Evolutionary conservation across 2,888 invertebrate genomes (phyloP).

Genomic region (Tetramorium bicarinatum): DNA sequence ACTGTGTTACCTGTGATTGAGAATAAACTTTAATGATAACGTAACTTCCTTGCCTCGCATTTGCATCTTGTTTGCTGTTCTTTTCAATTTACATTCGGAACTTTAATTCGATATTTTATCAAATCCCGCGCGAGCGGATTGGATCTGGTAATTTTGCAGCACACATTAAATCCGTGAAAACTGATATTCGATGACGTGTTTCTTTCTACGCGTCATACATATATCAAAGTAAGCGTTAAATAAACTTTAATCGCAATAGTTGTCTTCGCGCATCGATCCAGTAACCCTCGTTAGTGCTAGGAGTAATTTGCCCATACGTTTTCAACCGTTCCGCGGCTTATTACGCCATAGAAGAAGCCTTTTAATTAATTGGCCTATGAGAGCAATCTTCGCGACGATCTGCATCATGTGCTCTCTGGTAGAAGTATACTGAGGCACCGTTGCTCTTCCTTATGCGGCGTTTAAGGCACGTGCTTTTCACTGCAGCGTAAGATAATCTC

Average conservation of each 20-base stretch:
- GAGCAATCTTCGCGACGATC: constrained; percentile 60
- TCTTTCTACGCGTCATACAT: neutral
- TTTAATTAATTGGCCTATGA: constrained; percentile 63
- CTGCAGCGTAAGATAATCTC: constrained; percentile 63
- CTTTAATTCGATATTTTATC: constrained; percentile 1
- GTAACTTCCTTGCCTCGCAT: constrained; percentile 18
- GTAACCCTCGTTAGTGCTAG: neutral
- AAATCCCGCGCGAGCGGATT: neutral
- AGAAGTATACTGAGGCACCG: constrained; percentile 26
- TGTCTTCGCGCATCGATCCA: neutral
- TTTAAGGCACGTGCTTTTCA: constrained; percentile 68
- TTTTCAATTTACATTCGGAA: constrained; percentile 10
- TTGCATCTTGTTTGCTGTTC: constrained; percentile 36
- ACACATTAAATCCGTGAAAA: neutral
- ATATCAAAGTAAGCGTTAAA: neutral
- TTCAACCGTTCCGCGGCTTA: constrained; percentile 38
- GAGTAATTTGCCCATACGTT: constrained; percentile 19
- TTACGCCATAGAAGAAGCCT: constrained; percentile 45
- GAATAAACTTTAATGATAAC: constrained; percentile 29
- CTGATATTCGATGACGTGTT: neutral
- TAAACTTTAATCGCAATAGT: constrained; percentile 15
- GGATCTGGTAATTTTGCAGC: neutral
- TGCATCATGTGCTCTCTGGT: constrained; percentile 52
- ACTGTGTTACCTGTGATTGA: neutral
- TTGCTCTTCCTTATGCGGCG: constrained; percentile 60